These are phyloP conservation scores for Cylindroiulus punctatus DNA, from an alignment of 2,888 invertebrate genomes.

Conservation along the genomic window DNA sequence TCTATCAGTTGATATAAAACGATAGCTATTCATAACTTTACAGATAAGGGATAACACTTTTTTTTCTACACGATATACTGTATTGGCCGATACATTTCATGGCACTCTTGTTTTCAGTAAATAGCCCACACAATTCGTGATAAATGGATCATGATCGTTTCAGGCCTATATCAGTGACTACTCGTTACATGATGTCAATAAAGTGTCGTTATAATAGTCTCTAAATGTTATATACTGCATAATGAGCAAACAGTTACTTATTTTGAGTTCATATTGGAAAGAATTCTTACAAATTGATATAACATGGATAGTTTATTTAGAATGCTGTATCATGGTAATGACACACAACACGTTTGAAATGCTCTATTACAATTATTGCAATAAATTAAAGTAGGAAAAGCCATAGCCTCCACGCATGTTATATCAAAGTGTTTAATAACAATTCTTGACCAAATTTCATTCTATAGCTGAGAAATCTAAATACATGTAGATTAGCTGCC, in stretches of 20 bases:
- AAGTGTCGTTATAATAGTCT: slow-evolving; percentile 12
- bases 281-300: slow-evolving; percentile 21
- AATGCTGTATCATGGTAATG: not conserved
- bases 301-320: slow-evolving; percentile 21
- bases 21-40: slow-evolving; percentile 19
- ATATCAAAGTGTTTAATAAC: slow-evolving; percentile 12
- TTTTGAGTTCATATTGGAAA: slow-evolving; percentile 26
- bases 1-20: slow-evolving; percentile 8
- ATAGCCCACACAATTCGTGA: slow-evolving; percentile 24
- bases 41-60: slow-evolving; percentile 19
- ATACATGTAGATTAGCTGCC: slow-evolving; percentile 4
- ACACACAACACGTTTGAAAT: not conserved
- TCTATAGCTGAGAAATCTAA: slow-evolving; percentile 26
- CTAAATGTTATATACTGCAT: slow-evolving; percentile 15
- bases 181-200: slow-evolving; percentile 32
- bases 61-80: slow-evolving; percentile 16
- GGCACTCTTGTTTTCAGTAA: not conserved
- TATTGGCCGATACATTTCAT: slow-evolving; percentile 1
- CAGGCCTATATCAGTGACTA: not conserved
- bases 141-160: not conserved
- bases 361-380: slow-evolving; percentile 11
- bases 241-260: slow-evolving; percentile 28
- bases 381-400: not conserved
- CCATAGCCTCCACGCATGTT: not conserved
- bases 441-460: slow-evolving; percentile 25